Conservation (phyloP, 2,888 invertebrate species). For the Ametastegia equiseti region DNA sequence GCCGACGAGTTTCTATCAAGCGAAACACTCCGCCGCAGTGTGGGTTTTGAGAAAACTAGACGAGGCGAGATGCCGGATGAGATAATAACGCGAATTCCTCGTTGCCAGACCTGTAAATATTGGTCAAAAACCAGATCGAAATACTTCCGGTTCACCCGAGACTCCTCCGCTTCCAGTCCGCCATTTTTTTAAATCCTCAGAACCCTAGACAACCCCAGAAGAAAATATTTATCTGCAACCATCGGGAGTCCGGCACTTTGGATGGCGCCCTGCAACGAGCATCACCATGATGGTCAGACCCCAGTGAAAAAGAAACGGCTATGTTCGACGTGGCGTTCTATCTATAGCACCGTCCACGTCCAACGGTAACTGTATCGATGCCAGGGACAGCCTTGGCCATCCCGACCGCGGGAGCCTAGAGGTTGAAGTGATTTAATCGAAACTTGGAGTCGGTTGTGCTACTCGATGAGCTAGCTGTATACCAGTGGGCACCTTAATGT, state of each 20-base stretch:
- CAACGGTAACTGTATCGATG: slow-evolving; percentile 37
- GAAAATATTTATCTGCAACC: too few relatives aligned
- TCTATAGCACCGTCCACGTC: slow-evolving; percentile 35
- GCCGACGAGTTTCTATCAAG: background rate
- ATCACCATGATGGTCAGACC: too few relatives aligned
- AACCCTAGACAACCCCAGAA: too few relatives aligned
- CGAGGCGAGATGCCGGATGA: background rate
- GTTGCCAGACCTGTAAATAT: too few relatives aligned
- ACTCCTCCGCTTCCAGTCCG: too few relatives aligned
- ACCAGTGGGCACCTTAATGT: too few relatives aligned
- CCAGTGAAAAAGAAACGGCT: background rate
- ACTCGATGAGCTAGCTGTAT: too few relatives aligned
- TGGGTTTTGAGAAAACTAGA: background rate
- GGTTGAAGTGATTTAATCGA: slow-evolving; percentile 6
- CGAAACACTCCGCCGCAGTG: too few relatives aligned
- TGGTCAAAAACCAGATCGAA: background rate
- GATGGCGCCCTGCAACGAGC: too few relatives aligned
- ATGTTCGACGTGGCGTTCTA: background rate
- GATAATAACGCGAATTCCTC: too few relatives aligned
- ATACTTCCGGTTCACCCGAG: background rate
- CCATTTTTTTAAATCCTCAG: too few relatives aligned
- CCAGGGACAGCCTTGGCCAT: slow-evolving; percentile 45
- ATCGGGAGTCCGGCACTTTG: too few relatives aligned
- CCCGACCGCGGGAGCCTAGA: background rate
- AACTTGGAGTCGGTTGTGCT: background rate